These are phyloP conservation scores for Hoplostethus mediterraneus DNA, from an alignment of 2,797 vertebrate species.

Conservation along the genomic window DNA sequence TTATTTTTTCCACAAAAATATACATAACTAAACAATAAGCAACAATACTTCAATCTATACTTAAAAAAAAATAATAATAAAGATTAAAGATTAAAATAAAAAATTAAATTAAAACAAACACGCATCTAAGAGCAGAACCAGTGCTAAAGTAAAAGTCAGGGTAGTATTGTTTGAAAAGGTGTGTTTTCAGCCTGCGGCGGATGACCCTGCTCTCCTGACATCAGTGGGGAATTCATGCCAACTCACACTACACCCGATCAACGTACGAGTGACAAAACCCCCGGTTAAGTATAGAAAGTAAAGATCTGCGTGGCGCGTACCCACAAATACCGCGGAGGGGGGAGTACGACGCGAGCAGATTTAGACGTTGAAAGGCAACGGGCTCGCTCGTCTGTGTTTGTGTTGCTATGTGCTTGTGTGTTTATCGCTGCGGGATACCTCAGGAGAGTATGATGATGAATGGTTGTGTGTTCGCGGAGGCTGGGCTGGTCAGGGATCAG, in stretches of 20 bases:
- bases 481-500: conserved; percentile 51
- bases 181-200: too few species aligned
- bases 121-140: too few species aligned
- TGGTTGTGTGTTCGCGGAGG: conserved; percentile 33
- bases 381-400: conserved; percentile 39
- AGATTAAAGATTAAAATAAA: too few species aligned
- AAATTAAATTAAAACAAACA: too few species aligned
- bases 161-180: too few species aligned
- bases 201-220: too few species aligned
- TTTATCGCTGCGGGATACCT: conserved; percentile 48
- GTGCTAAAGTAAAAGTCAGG: too few species aligned
- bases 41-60: too few species aligned
- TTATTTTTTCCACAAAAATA: too few species aligned
- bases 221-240: background rate
- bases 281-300: background rate
- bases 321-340: conserved; percentile 19
- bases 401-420: conserved; percentile 55
- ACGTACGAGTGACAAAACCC: background rate
- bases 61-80: too few species aligned
- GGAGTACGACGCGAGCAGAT: conserved; percentile 22
- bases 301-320: background rate
- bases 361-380: conserved; percentile 41
- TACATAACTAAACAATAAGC: too few species aligned
- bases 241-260: background rate
- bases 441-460: conserved; percentile 41